phyloP scores from a whole-genome alignment of 1,140 invertebrate species.

The Thalassaphorura encarpata region DNA sequence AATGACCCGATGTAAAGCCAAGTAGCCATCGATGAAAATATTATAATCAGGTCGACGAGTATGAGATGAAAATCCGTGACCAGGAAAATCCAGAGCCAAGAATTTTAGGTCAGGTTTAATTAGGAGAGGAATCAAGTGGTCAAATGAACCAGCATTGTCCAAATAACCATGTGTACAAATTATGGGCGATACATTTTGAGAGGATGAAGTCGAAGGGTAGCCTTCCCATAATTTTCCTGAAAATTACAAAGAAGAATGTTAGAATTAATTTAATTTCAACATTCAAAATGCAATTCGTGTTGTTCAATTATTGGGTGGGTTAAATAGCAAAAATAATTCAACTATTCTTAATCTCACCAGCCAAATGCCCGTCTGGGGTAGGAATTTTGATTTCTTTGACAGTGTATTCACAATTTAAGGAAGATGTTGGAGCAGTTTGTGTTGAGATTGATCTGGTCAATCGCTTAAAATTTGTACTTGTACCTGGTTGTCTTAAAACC shows the following conservation, averaged over 20 bases:
- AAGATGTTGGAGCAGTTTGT: too few species aligned
- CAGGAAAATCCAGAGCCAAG: constrained; percentile 30
- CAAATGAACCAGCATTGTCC: constrained; percentile 40
- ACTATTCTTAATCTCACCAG: too few species aligned
- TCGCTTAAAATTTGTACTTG: too few species aligned
- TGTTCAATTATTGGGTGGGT: too few species aligned
- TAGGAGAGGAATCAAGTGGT: constrained; percentile 35
- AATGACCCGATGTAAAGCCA: too few species aligned
- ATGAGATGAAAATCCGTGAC: constrained; percentile 68
- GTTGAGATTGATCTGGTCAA: too few species aligned
- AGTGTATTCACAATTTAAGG: too few species aligned
- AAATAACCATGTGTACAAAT: constrained; percentile 31
- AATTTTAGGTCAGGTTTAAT: constrained; percentile 10
- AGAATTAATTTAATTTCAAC: too few species aligned
- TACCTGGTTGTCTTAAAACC: too few species aligned
- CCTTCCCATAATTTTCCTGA: constrained; percentile 19
- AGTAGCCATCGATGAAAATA: constrained; percentile 66
- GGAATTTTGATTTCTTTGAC: not conserved
- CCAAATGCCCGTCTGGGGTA: not conserved
- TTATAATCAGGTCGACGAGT: constrained; percentile 62
- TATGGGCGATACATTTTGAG: not conserved
- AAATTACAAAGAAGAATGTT: constrained; percentile 1
- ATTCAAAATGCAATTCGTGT: too few species aligned
- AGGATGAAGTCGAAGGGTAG: not conserved
- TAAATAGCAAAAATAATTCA: too few species aligned